Base-by-base conservation (phyloP, 2,113 vertebrate genomes). In the Brienomyrus longianalis region DNA sequence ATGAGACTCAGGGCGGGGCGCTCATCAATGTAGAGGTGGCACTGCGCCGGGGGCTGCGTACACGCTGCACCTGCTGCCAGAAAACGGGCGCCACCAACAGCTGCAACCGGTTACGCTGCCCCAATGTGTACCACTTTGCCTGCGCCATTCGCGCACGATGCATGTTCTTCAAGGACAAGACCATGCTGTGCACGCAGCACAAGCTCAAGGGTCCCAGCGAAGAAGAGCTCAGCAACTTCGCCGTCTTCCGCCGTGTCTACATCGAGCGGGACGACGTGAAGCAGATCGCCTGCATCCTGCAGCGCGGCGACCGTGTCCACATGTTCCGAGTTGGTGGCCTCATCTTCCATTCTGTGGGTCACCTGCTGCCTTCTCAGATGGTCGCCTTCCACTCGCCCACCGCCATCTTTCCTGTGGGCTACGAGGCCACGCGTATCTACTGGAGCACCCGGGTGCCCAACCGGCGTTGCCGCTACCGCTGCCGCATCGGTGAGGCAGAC, bases 141-240 rank as follows among this genome's bases (percentile, higher is more conserved):
- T 99, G 98, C 35, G 98, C 98, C 93, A 97, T 98, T 86, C 96
- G 98, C 17, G 97, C 98, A 59, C 98, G 98, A 92, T 99, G 98
- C 95, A 99, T 99, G 98, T 99, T 99, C 95, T 99, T 99, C 89
- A 99, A 99, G 93, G 98, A 99, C 94, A 99, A 99, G 95, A 99
- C 98, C 90, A 99, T 99, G 98, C 93, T 99, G 47, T 99, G 98
- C 93, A 98, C 98, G 0, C 93, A 98, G 96, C 98, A 99, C 93
- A 99, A 99, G 94, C 97, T 99, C 87, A 99, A 99, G 93, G 98
- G 98, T 2, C 97, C 98, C 89, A 98, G 97, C n/a, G 98, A 99
- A 83, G 98, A 99, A 90, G 98, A 99, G 91, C 97, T 99, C 48
- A 97, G 95, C 91, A 96, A 94, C 19, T 99, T 99, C 89, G 96